phyloP scores from a whole-genome alignment of 2,888 invertebrate species.

The Dorcus hopei region DNA sequence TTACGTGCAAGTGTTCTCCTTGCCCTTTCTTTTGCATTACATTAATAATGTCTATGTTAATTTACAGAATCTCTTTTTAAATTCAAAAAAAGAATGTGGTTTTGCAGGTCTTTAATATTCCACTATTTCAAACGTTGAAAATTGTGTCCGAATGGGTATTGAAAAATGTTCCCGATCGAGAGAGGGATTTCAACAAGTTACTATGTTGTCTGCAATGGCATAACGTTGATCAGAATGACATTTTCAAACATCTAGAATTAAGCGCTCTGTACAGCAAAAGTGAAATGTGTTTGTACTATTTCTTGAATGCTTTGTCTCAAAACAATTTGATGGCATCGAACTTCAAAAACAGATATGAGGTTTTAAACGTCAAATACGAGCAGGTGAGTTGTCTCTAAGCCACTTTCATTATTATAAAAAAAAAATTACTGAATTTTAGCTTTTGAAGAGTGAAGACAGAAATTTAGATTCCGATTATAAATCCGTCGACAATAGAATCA shows the following conservation, averaged over 20 bases:
- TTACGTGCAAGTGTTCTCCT: too few relatives aligned
- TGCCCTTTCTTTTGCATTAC: too few relatives aligned
- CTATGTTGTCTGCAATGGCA: conserved; percentile 53
- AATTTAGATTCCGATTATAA: conserved; percentile 6
- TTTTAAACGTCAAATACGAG: conserved; percentile 49
- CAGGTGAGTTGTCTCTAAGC: conserved; percentile 38
- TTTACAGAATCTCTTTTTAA: too few relatives aligned
- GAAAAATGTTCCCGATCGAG: conserved; percentile 51
- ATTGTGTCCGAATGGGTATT: conserved; percentile 57
- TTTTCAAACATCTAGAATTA: conserved; percentile 56
- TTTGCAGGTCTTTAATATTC: conserved; percentile 44
- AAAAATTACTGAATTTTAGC: conserved; percentile 7
- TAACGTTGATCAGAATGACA: conserved; percentile 49
- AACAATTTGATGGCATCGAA: conserved; percentile 53
- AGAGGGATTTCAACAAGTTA: conserved; percentile 55
- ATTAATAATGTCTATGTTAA: too few relatives aligned
- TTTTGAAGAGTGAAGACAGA: conserved; percentile 16
- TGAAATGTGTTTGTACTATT: conserved; percentile 56
- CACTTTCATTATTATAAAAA: neutral
- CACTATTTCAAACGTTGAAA: conserved; percentile 47
- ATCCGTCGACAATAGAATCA: conserved; percentile 16
- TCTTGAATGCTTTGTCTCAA: conserved; percentile 47
- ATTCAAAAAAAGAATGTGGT: neutral
- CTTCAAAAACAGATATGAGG: conserved; percentile 51
- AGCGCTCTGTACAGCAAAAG: conserved; percentile 57